Evolutionary conservation across 2,113 vertebrate genomes (phyloP).

Genomic region (Ursus arctos): DNA sequence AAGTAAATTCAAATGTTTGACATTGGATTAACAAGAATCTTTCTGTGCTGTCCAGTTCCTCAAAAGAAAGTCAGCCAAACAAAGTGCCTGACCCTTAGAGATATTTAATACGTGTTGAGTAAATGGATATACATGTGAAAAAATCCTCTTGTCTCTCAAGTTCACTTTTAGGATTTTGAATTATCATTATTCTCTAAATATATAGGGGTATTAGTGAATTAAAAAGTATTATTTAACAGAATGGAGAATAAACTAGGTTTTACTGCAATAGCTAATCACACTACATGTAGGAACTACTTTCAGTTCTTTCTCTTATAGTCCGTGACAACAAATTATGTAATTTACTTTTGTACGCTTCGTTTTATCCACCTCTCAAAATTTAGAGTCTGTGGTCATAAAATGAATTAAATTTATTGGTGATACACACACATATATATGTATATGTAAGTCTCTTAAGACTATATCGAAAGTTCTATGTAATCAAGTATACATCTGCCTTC

Average conservation of each 20-base stretch:
- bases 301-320: neutral
- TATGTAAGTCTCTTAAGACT: neutral
- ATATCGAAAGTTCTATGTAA: neutral
- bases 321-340: neutral
- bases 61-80: neutral
- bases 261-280: neutral
- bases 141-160: neutral
- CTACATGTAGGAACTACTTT: neutral
- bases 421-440: neutral
- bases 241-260: neutral
- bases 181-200: neutral
- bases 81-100: neutral
- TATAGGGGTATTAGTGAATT: neutral
- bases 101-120: neutral
- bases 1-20: slow-evolving; percentile 18
- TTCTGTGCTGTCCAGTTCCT: neutral
- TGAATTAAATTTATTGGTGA: neutral
- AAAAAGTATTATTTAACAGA: neutral
- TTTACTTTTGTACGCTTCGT: neutral
- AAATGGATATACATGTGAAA: neutral
- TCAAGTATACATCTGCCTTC: neutral
- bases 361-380: neutral
- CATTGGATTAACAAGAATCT: neutral
- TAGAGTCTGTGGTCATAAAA: neutral
- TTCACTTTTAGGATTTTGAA: slow-evolving; percentile 11